Evolutionary conservation across 37 sponge, comb jelly and placozoan genomes (phyloP).

Genomic region (Mnemiopsis leidyi): DNA sequence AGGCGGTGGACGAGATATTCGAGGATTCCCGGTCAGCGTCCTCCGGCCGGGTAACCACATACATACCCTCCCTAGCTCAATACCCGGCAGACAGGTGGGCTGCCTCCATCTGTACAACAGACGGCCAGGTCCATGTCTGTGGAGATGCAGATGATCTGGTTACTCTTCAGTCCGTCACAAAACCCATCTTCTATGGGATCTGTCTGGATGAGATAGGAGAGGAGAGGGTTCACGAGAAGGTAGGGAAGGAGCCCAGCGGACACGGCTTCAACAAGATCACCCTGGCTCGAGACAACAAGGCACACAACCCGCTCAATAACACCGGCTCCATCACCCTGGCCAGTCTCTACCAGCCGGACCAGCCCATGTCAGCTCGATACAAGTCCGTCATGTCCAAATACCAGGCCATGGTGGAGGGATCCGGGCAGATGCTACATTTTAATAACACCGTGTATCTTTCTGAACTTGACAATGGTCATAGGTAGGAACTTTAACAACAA

Average conservation of each 20-base stretch:
- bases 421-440: neutral
- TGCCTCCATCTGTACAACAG: neutral
- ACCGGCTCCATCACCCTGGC: slow-evolving; percentile 4
- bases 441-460: slow-evolving; percentile 10
- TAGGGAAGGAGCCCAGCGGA: slow-evolving; percentile 15
- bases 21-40: neutral
- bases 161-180: slow-evolving; percentile 5
- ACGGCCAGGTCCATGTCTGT: slow-evolving; percentile 3
- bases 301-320: slow-evolving; percentile 22
- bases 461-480: neutral
- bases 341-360: neutral
- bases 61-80: slow-evolving; percentile 15
- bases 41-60: neutral
- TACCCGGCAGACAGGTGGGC: neutral
- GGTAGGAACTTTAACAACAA: neutral
- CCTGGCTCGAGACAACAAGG: neutral
- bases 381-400: neutral
- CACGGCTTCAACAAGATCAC: slow-evolving; percentile 37
- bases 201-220: slow-evolving; percentile 33
- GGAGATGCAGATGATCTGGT: neutral
- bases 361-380: neutral
- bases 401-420: neutral
- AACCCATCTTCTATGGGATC: slow-evolving; percentile 4
- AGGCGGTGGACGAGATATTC: neutral
- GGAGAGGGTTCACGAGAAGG: neutral